Evolutionary conservation across 2,888 invertebrate species (phyloP).

Genomic region (Perdita meconis): DNA sequence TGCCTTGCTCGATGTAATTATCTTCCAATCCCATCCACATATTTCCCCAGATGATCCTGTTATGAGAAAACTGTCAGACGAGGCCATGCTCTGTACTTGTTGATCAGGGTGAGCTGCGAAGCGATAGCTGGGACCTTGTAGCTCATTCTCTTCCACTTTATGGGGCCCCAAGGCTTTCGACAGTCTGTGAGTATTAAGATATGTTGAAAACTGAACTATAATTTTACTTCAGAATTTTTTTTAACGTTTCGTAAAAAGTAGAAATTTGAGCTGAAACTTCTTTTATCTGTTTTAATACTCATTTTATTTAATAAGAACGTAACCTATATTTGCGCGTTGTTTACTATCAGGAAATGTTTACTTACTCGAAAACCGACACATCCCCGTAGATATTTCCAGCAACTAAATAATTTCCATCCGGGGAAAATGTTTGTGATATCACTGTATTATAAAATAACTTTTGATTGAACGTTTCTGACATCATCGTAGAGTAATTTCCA

Average conservation of each 20-base stretch:
- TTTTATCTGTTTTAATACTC: too few relatives aligned
- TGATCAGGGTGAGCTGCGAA: constrained; percentile 87
- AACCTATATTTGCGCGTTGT: constrained; percentile 27
- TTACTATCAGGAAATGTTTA: constrained; percentile 62
- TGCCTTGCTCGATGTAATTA: constrained; percentile 87
- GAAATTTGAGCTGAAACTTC: not conserved
- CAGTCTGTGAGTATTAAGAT: constrained; percentile 84
- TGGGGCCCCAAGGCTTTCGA: constrained; percentile 87
- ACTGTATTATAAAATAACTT: constrained; percentile 92
- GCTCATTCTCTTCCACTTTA: constrained; percentile 85
- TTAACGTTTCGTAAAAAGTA: too few relatives aligned
- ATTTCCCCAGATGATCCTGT: constrained; percentile 92
- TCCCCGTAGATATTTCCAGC: constrained; percentile 94
- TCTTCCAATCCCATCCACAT: constrained; percentile 91
- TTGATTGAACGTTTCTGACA: constrained; percentile 74
- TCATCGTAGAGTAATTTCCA: constrained; percentile 46
- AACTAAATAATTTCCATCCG: constrained; percentile 92
- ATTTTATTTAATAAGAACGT: not conserved
- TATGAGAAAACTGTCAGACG: constrained; percentile 89
- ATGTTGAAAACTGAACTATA: not conserved
- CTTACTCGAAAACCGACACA: constrained; percentile 93
- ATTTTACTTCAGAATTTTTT: not conserved
- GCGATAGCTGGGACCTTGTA: constrained; percentile 87
- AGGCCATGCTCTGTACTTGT: constrained; percentile 89
- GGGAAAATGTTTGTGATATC: constrained; percentile 92